A percentile compares a stretch with the other conserved stretches of the same genome.
Evolutionary conservation across 2,888 invertebrate species (phyloP).

Genomic region (Nomada ferruginata): DNA sequence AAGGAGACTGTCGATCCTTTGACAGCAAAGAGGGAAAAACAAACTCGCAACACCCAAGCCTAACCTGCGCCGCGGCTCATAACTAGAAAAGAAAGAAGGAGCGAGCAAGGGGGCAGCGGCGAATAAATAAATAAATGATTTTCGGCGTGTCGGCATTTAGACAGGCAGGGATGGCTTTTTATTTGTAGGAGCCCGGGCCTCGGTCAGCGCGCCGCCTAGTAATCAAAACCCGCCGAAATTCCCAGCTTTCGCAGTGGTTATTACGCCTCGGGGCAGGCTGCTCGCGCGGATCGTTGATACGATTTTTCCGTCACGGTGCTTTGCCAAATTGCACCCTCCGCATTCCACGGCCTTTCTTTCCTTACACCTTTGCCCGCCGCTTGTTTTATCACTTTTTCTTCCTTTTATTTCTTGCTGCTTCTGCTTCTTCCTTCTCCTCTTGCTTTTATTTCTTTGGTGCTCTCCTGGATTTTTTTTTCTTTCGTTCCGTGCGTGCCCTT

Average conservation of each 20-base stretch:
- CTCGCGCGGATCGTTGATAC: conserved; percentile 60
- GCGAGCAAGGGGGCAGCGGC: conserved; percentile 7
- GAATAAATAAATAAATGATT: conserved; percentile 63
- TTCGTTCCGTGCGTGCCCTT: no score
- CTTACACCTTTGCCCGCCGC: conserved; percentile 38
- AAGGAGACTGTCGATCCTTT: not conserved
- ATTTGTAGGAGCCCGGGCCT: conserved; percentile 58
- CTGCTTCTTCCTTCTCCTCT: no score
- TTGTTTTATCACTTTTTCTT: not conserved
- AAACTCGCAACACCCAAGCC: not conserved
- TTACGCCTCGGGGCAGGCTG: conserved; percentile 58
- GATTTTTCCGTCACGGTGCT: conserved; percentile 63
- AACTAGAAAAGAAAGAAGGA: not conserved
- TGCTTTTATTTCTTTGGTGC: no score
- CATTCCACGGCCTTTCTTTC: conserved; percentile 49
- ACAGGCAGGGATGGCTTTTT: conserved; percentile 59
- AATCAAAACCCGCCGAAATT: conserved; percentile 64
- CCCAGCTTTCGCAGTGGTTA: conserved; percentile 62
- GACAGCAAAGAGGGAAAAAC: not conserved
- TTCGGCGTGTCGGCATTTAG: conserved; percentile 60
- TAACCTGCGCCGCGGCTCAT: not conserved
- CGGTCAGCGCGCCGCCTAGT: conserved; percentile 58
- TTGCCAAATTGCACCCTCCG: conserved; percentile 60
- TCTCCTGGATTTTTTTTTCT: no score
- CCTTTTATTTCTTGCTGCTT: no score